phyloP scores from a whole-genome alignment of 2,888 invertebrate species.

The Anthophora plumipes region DNA sequence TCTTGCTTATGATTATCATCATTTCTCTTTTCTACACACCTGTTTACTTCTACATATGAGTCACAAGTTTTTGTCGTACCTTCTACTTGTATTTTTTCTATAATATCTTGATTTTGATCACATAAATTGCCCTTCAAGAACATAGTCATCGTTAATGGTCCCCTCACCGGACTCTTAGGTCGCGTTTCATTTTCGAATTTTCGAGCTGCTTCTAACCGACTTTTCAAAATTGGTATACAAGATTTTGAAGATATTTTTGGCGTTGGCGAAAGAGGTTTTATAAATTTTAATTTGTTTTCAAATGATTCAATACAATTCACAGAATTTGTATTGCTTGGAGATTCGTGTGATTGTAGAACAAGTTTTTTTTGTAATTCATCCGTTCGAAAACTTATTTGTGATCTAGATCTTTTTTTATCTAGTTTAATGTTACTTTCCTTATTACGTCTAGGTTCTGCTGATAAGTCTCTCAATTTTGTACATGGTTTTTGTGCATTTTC shows the following conservation, averaged over 20 bases:
- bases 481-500: constrained; percentile 38
- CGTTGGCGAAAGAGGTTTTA: constrained; percentile 18
- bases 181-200: constrained; percentile 54
- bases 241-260: constrained; percentile 70
- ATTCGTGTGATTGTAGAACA: neutral
- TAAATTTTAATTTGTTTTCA: constrained; percentile 25
- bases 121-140: constrained; percentile 33
- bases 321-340: neutral
- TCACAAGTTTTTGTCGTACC: constrained; percentile 29
- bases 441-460: constrained; percentile 11
- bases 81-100: constrained; percentile 45
- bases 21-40: neutral
- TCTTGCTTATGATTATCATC: constrained; percentile 1
- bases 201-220: constrained; percentile 64
- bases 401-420: constrained; percentile 69
- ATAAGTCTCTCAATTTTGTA: constrained; percentile 23
- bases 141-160: constrained; percentile 71
- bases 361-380: constrained; percentile 34
- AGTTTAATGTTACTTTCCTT: constrained; percentile 12
- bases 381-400: constrained; percentile 64
- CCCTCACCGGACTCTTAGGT: constrained; percentile 68
- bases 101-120: neutral
- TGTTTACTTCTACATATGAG: neutral
- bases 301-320: neutral
- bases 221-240: constrained; percentile 77